These are phyloP conservation scores for Trisateles emortualis DNA, from an alignment of 2,888 invertebrate species.

Conservation along the genomic window DNA sequence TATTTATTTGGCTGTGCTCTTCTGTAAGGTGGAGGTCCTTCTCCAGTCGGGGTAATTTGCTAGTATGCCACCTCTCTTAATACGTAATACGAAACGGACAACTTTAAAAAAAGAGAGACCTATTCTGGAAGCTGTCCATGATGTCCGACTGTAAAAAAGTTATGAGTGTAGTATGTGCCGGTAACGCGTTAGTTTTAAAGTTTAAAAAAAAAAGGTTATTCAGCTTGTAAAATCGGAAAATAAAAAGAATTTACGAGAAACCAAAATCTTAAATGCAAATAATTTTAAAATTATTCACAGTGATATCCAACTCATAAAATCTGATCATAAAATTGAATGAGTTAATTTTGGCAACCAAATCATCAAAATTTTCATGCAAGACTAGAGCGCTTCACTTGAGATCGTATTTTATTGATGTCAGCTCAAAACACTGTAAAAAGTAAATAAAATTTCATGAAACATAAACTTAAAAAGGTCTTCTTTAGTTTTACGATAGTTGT, in stretches of 20 bases:
- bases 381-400: background rate
- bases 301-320: background rate
- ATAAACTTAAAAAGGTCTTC: constrained; percentile 26
- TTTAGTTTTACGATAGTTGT: constrained; percentile 27
- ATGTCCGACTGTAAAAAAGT: too few species aligned
- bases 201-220: too few species aligned
- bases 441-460: constrained; percentile 16
- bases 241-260: background rate
- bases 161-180: too few species aligned
- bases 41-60: too few species aligned
- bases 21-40: too few species aligned
- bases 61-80: too few species aligned
- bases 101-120: too few species aligned
- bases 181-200: too few species aligned
- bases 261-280: background rate
- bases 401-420: constrained; percentile 11
- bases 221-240: background rate
- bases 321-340: background rate
- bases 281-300: background rate
- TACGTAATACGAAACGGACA: too few species aligned
- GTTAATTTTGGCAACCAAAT: background rate
- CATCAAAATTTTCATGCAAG: background rate
- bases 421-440: constrained; percentile 11
- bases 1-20: too few species aligned
- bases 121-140: too few species aligned